These are phyloP conservation scores for Theristicus caerulescens DNA, from an alignment of 2,113 vertebrate genomes.

Conservation along the genomic window DNA sequence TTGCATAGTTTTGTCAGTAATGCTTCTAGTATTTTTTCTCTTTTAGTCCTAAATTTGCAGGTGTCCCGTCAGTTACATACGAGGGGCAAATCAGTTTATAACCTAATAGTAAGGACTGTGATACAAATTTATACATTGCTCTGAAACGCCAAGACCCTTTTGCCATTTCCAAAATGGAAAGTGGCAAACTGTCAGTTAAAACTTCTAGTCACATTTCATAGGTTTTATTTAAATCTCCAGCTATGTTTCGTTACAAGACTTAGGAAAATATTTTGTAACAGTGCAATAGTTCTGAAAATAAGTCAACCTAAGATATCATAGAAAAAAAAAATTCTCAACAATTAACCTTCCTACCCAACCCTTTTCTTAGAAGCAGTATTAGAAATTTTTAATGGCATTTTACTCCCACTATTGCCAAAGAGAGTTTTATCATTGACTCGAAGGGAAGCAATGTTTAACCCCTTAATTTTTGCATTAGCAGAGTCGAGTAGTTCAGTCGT, in stretches of 20 bases:
- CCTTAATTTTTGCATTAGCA: neutral
- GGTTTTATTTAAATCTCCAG: neutral
- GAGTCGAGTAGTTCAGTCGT: neutral
- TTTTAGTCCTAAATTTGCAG: neutral
- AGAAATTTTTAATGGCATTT: neutral
- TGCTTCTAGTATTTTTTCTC: neutral
- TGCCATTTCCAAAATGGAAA: neutral
- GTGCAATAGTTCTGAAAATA: neutral
- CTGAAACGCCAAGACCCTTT: neutral
- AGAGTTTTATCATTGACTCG: neutral
- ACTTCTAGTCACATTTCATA: neutral
- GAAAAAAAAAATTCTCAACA: neutral
- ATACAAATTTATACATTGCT: neutral
- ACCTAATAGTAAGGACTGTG: neutral
- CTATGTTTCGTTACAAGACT: neutral
- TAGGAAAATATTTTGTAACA: conserved; percentile 41
- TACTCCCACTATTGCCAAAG: neutral
- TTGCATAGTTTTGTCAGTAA: neutral
- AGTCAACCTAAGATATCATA: neutral
- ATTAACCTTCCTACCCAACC: conserved; percentile 29
- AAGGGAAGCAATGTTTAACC: neutral
- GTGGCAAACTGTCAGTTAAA: neutral
- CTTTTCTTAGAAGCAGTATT: conserved; percentile 18
- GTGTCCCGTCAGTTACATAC: neutral
- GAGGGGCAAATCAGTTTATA: neutral